phyloP scores from a whole-genome alignment of 2,888 invertebrate species.

The Apamea epomidion region DNA sequence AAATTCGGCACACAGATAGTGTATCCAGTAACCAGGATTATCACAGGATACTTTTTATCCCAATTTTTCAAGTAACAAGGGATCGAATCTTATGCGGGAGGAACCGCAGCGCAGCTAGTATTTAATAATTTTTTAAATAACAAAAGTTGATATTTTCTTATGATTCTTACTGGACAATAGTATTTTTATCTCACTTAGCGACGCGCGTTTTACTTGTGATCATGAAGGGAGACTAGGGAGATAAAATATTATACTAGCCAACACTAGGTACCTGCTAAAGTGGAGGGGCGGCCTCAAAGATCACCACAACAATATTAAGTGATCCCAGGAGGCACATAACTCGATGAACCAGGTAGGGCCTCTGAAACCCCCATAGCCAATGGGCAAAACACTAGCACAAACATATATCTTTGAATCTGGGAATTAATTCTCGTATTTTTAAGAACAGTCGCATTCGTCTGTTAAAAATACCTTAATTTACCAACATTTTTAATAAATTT shows the following conservation, averaged over 20 bases:
- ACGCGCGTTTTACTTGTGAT: background rate
- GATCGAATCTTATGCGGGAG: too few relatives aligned
- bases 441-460: background rate
- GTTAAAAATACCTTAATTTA: background rate
- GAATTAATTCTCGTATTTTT: background rate
- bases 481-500: background rate
- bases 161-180: background rate
- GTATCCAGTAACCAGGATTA: too few relatives aligned
- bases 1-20: too few relatives aligned
- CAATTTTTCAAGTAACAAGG: too few relatives aligned
- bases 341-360: slow-evolving; percentile 25
- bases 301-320: slow-evolving; percentile 21
- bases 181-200: background rate
- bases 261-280: slow-evolving; percentile 4
- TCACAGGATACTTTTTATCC: too few relatives aligned
- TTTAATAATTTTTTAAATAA: background rate
- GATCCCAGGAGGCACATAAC: slow-evolving; percentile 31
- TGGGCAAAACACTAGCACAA: slow-evolving; percentile 14
- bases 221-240: background rate
- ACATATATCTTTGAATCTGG: background rate
- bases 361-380: slow-evolving; percentile 6
- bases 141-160: background rate
- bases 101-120: too few relatives aligned
- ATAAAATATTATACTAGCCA: background rate
- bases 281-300: slow-evolving; percentile 1